Evolutionary conservation across 2,797 vertebrate species (phyloP), one percentile per base, ranked within the genome.

Genomic region (Falco novaeseelandiae): DNA sequence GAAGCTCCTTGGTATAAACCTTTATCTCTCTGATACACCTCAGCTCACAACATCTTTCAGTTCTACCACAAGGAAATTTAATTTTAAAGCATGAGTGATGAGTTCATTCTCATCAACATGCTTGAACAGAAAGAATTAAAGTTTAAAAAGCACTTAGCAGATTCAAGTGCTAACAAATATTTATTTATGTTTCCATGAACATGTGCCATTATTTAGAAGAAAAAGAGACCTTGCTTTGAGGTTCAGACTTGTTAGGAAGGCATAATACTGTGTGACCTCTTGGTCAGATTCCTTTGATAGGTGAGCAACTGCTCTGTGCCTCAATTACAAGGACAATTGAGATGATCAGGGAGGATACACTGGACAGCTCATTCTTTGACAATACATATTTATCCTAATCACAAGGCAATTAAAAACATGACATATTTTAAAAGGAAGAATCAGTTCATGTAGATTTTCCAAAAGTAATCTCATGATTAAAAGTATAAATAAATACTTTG

Each of bases 1-100:
- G 76, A 93, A 88, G 44, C 58, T 90, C 22, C n/a, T 91, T 67
- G 48, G 46, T 78, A 48, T 87, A 87, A 97, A 72, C 26, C 52
- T 74, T 66, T 44, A 19, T 79, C 71, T 84, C 13, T 18, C 5
- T 82, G 42, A 61, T 49, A 83, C 79, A 70, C 27, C 86, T 91
- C 58, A 89, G 55, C 32, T 92, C 42, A 66, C 26, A 63, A 46
- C 63, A 92, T 57, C 61, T 87, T 58, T 83, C 59, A 73, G 10
- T 82, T 94, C 87, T 44, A 84, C 88, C 83, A 78, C 49, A 32
- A 80, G 26, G 34, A 93, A 89, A 82, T 89, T 18, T 18, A 87
- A 34, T 44, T 93, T 58, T 82, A 36, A 80, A 95, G 84, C 69
- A 73, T 36, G 61, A 72, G 48, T 61, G 61, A 44, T 4, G 44